phyloP scores from a whole-genome alignment of 2,888 invertebrate genomes.

The Venustoraphidia nigricollis region DNA sequence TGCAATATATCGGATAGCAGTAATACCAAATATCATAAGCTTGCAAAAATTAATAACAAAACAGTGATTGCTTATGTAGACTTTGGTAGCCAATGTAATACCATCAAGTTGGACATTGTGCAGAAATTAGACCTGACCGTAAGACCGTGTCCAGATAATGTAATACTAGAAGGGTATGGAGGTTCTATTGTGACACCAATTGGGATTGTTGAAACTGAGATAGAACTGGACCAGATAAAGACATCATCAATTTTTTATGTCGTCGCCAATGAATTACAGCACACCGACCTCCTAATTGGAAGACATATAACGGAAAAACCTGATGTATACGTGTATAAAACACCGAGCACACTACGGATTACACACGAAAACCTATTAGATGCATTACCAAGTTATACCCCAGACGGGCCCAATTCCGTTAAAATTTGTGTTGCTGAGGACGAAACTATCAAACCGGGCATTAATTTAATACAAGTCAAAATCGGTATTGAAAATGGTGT shows the following conservation, averaged over 20 bases:
- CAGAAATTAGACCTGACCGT: not conserved
- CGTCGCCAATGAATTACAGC: not conserved
- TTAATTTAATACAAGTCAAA: not conserved
- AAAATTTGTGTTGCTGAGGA: too few species aligned
- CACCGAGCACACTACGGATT: not conserved
- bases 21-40: slow-evolving; percentile 5
- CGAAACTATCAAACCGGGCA: too few species aligned
- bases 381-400: too few species aligned
- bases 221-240: slow-evolving; percentile 3
- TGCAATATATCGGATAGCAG: too few species aligned
- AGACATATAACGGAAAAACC: not conserved
- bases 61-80: slow-evolving; percentile 6
- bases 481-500: not conserved
- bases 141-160: not conserved
- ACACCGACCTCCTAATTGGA: not conserved
- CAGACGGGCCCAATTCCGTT: too few species aligned
- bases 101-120: not conserved
- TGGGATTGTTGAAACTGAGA: slow-evolving; percentile 2
- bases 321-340: not conserved
- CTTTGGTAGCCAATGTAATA: slow-evolving; percentile 9
- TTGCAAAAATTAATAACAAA: slow-evolving; percentile 4
- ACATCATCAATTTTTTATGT: slow-evolving; percentile 3
- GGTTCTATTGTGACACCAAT: slow-evolving; percentile 2
- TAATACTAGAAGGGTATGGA: slow-evolving; percentile 3
- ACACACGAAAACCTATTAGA: not conserved